phyloP scores from a whole-genome alignment of 2,113 vertebrate genomes.

The Barnardius zonarius region DNA sequence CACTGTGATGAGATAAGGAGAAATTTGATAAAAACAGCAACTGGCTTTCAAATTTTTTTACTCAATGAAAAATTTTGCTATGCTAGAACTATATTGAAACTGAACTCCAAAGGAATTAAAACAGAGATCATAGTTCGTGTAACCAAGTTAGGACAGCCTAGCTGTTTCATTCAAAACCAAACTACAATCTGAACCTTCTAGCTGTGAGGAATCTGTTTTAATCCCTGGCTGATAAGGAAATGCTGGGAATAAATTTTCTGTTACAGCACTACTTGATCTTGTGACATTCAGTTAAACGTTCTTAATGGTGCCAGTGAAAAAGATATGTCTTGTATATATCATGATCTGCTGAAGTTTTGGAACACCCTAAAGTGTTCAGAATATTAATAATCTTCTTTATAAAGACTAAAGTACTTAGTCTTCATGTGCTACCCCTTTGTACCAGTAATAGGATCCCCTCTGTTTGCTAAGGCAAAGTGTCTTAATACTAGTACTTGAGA shows the following conservation, averaged over 20 bases:
- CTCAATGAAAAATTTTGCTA: rapidly evolving
- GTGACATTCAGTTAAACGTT: neutral
- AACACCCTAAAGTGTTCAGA: neutral
- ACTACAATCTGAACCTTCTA: neutral
- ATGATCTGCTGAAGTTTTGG: neutral
- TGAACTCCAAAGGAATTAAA: neutral
- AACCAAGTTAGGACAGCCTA: neutral
- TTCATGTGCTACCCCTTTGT: neutral
- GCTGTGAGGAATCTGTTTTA: neutral
- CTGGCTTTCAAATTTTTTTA: neutral
- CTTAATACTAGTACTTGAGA: neutral
- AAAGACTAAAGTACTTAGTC: neutral
- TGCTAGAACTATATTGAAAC: neutral
- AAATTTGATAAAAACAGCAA: neutral
- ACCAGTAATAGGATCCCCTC: neutral
- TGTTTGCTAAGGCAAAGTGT: neutral
- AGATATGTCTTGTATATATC: neutral
- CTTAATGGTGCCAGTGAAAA: neutral
- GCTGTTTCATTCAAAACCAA: neutral
- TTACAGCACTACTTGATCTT: neutral
- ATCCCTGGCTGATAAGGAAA: neutral
- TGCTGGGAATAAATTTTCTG: neutral
- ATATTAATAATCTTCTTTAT: neutral
- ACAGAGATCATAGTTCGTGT: neutral
- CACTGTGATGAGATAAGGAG: neutral